These are phyloP conservation scores for Oscheius sp. DNA, from an alignment of 2,888 invertebrate species.

Conservation along the genomic window DNA sequence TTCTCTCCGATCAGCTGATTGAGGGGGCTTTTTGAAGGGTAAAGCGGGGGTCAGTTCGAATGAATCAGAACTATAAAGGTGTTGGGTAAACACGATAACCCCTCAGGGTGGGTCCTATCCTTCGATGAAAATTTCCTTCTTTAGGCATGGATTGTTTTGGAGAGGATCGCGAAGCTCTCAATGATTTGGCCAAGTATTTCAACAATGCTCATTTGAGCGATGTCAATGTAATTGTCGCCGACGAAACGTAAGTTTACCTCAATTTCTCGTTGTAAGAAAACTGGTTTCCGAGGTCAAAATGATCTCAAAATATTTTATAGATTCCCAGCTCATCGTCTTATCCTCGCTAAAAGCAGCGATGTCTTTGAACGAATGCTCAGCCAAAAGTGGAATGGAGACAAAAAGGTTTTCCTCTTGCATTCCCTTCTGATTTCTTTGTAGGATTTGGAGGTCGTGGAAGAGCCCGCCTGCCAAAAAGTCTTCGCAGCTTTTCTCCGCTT, in stretches of 20 bases:
- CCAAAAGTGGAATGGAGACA: slow-evolving; percentile 70
- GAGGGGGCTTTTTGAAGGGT: too few relatives aligned
- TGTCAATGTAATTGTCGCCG: slow-evolving; percentile 70
- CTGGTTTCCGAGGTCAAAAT: not conserved
- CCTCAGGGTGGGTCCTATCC: not conserved
- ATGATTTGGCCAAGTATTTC: slow-evolving; percentile 68
- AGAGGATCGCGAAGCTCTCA: slow-evolving; percentile 68
- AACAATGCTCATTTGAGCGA: slow-evolving; percentile 69
- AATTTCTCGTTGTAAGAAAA: not conserved
- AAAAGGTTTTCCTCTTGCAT: too few relatives aligned
- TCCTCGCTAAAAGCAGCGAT: slow-evolving; percentile 72
- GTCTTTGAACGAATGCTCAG: slow-evolving; percentile 74
- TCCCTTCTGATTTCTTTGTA: too few relatives aligned
- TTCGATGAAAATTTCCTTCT: slow-evolving; percentile 7
- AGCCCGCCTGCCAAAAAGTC: slow-evolving; percentile 69
- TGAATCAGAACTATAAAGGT: slow-evolving; percentile 8
- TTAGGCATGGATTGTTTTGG: slow-evolving; percentile 69
- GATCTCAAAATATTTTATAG: slow-evolving; percentile 42
- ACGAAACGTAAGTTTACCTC: slow-evolving; percentile 63
- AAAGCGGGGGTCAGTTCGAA: not conserved
- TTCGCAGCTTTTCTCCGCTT: slow-evolving; percentile 72
- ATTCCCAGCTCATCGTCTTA: slow-evolving; percentile 72
- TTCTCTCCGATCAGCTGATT: slow-evolving; percentile 2
- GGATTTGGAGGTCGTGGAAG: slow-evolving; percentile 71
- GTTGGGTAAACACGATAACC: not conserved